Base-by-base conservation (phyloP, 2,888 invertebrate genomes). In the Machimus rusticus region DNA sequence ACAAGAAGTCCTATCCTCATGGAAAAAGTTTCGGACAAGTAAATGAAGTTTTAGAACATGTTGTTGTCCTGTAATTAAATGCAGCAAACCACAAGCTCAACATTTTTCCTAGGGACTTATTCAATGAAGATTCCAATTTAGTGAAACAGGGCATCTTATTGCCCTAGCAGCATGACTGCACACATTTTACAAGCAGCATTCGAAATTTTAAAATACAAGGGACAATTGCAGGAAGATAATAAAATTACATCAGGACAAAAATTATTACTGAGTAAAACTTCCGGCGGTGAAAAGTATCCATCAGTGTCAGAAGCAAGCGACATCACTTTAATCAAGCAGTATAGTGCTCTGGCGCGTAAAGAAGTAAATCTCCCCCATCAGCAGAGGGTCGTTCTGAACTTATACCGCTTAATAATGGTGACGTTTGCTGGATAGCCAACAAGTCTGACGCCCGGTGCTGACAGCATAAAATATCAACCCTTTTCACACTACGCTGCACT, bases 401-500 rank as follows among this genome's bases (percentile, higher is more conserved):
- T 57, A 84, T n/a, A 66, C 66, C 39, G 14, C 66, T 84, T 84
- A 84, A 84, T 84, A 84, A 66, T 84, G 66, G 66, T 66, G 66
- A 34, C 84, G 28, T 66, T 84, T 23, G 79, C 39, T 28, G 39
- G 66, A 19, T 39, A 39, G 37, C 39, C 66, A 66, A 39, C 84
- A 66, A 84, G 84, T 39, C 66, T 66, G 57, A 66, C 57, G 34
- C 66, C 39, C 39, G 23, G 66, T 84, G 84, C 23, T 66, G 84
- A 84, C 84, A 84, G 84, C 66, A 84, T 84, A 84, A 66, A 84
- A 84, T 84, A 84, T 84, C 84, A 84, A 39, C 84, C 39, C 84
- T 66, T 39, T 39, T 23, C 66, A 84, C 84, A 84, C 55, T n/a
- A 57, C 84, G 14, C 66, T 37, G 66, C 12, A n/a, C 66, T 84